phyloP scores from a whole-genome alignment of 2,113 vertebrate genomes.

The Malurus elegans region DNA sequence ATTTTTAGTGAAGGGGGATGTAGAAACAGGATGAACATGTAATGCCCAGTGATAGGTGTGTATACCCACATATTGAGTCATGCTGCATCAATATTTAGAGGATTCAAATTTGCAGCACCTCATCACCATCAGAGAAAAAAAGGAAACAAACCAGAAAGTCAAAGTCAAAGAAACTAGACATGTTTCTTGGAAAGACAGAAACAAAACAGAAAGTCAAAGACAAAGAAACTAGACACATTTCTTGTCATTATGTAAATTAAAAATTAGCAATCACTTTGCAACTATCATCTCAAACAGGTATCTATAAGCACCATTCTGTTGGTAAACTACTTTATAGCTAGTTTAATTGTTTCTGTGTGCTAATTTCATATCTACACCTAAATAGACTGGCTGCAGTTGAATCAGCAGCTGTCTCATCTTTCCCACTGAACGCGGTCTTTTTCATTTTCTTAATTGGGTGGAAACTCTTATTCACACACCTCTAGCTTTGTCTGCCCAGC shows the following conservation, averaged over 20 bases:
- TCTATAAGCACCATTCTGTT: neutral
- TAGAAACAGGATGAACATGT: neutral
- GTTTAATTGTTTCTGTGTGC: neutral
- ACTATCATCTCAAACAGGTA: neutral
- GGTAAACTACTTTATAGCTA: neutral
- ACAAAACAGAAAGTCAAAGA: neutral
- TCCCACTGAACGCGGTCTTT: neutral
- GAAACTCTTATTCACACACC: neutral
- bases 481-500: neutral
- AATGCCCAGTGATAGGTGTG: neutral
- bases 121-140: neutral
- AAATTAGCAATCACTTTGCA: neutral
- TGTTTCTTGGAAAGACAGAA: neutral
- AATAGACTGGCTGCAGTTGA: neutral
- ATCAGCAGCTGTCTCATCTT: neutral
- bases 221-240: neutral
- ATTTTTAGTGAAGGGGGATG: neutral
- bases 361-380: neutral
- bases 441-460: neutral
- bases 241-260: neutral
- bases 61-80: rapidly evolving
- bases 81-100: neutral
- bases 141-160: neutral
- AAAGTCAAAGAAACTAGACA: neutral
- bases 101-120: neutral